Base-by-base conservation (phyloP, 2,888 invertebrate genomes). In the Rutpela maculata region DNA sequence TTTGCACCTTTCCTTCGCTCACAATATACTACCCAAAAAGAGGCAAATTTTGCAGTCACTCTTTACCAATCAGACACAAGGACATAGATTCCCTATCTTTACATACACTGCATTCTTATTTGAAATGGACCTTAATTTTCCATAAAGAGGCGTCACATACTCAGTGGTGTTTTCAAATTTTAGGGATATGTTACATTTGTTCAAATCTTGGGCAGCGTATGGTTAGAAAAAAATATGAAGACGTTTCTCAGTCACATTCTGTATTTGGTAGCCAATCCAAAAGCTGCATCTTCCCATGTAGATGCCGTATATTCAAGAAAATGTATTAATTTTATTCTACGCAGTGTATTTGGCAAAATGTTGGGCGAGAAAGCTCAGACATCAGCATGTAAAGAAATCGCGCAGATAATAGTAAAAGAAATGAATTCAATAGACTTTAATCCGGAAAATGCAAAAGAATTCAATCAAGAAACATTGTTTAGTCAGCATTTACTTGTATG, bases 221-320 rank as follows among this genome's bases (percentile, higher is more conserved):
- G 99, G 99, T 90, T 99, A 78, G 99, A 99, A 90, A 93, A 97
- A 19, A 97, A 99, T 88, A 92, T 99, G 86, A 94, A 94, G 15
- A 92, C 94, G 0, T 94, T 99, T 84, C 91, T 99, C n/a, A 93
- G 93, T 11, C 99, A 99, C 88, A 94, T 99, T 5, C 90, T 99
- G 68, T 98, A 98, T 86, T 91, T 99, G 81, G 98, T 99, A 22
- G 97, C 98, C 0, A 98, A 98, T 90, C 98, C 98, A 0, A 97
- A 97, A 90, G 97, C 98, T 0, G 97, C 98, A 0, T 96, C 97
- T 15, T 97, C 98, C 0, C 99, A 99, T 87, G 98, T 99, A 0
- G 99, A 99, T 89, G 98, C 98, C 15, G 98, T 99, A 1, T 98
- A 99, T 89, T 98, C 99, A 0, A 94, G 99, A 83, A 98, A 98